Evolutionary conservation across 2,888 invertebrate genomes (phyloP), one percentile per base, ranked within the genome.

Genomic region (Sylvicola cinctus): DNA sequence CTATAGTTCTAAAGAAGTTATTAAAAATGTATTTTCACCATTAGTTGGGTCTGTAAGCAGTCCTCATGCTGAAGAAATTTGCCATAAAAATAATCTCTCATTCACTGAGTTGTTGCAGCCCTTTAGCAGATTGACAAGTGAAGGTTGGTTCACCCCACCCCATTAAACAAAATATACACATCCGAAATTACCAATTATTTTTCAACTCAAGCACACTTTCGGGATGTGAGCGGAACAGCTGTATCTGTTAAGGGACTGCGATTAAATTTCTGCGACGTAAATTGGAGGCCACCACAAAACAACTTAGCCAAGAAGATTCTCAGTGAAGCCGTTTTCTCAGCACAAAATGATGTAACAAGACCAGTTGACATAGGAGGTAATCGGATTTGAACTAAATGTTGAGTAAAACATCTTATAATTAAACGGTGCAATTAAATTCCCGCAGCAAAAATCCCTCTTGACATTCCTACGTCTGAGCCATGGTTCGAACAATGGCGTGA

Each of bases 401-500:
- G 15, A 26, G 13, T 26, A 16, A 23, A 14, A 30, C 16, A 14
- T 4, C 16, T 33, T 20, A 16, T 16, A 23, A 27, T 29, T 30
- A 27, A 32, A 17, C 31, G 35, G 28, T 30, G 27, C 31, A 42
- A 38, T n/a, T 36, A 7, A 36, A 15, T 53, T 11, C n/a, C n/a
- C n/a, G n/a, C 50, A 68, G 68, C 61, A 28, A 56, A 62, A 29
- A 60, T 65, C 38, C 65, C 66, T 44, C 55, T 84, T 40, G 70
- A 77, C 44, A 63, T 83, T 44, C 84, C 85, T 20, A 61, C 70
- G 26, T 65, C 73, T 8, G 81, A 85, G 35, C 80, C 88, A 11
- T 96, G 96, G 95, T 96, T 84, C 64, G 91, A 93, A 55, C 72
- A 78, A 8, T 96, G 91, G 85, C 68, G 91, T 46, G 87, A 90